Evolutionary conservation across 1,140 invertebrate species (phyloP).

Genomic region (Himalopsyche phryganea): DNA sequence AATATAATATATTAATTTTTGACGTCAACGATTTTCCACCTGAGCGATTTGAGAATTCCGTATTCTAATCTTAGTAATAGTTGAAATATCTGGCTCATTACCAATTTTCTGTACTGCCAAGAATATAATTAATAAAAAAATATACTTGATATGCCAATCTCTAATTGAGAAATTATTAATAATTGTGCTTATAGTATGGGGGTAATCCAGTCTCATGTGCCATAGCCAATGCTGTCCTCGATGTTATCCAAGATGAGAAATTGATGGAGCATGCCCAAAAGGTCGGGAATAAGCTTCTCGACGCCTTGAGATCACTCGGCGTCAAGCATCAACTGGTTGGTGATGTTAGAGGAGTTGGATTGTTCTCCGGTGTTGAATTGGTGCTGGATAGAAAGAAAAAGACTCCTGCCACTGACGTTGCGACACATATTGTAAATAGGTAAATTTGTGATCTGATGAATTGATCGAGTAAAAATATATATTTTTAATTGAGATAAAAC

Average conservation of each 20-base stretch:
- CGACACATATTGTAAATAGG: conserved; percentile 76
- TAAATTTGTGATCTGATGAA: conserved; percentile 40
- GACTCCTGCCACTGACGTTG: conserved; percentile 78
- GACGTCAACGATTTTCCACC: no score
- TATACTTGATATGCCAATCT: no score
- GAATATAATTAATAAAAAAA: no score
- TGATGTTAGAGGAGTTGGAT: conserved; percentile 82
- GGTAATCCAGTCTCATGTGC: conserved; percentile 98
- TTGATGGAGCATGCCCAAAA: conserved; percentile 76
- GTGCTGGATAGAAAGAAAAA: conserved; percentile 75
- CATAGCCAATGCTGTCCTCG: conserved; percentile 91
- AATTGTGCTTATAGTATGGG: conserved; percentile 71
- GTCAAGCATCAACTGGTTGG: conserved; percentile 78
- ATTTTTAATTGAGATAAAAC: no score
- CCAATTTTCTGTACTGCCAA: no score
- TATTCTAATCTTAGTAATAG: no score
- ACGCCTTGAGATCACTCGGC: conserved; percentile 66
- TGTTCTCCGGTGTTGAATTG: conserved; percentile 93
- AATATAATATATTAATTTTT: no score
- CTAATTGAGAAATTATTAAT: no score
- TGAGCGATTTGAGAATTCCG: no score
- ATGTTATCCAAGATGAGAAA: conserved; percentile 86
- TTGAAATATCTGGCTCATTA: no score
- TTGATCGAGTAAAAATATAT: no score
- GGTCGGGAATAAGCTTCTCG: conserved; percentile 78